These are phyloP conservation scores for Ovis aries DNA, from an alignment of 2,113 vertebrate genomes.

Conservation along the genomic window DNA sequence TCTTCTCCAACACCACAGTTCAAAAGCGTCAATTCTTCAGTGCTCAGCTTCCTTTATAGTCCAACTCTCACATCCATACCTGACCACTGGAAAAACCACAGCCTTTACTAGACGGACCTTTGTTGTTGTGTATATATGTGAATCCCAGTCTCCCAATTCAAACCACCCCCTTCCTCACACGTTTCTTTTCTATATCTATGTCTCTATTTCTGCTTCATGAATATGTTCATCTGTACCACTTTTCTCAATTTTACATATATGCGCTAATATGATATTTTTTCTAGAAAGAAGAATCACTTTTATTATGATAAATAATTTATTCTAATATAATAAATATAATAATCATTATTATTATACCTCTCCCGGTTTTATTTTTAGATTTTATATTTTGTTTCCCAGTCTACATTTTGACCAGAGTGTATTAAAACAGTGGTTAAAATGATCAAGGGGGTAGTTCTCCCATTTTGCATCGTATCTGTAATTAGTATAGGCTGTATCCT, in stretches of 20 bases:
- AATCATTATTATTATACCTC: not conserved
- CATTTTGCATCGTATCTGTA: not conserved
- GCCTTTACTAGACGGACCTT: fast-evolving
- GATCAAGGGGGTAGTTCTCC: not conserved
- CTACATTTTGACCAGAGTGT: not conserved
- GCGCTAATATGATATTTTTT: not conserved
- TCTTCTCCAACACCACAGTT: not conserved
- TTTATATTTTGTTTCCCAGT: not conserved
- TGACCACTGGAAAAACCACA: not conserved
- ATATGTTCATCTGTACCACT: not conserved
- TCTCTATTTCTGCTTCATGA: not conserved
- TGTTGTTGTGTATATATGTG: not conserved
- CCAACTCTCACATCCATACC: not conserved
- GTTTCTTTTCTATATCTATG: not conserved
- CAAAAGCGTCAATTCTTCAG: not conserved
- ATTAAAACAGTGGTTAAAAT: not conserved
- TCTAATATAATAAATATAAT: not conserved
- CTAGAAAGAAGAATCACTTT: not conserved
- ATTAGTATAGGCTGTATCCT: not conserved
- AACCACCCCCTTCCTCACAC: not conserved
- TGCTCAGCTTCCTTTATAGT: not conserved
- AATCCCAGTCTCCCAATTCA: not conserved
- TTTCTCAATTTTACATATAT: not conserved
- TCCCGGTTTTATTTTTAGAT: not conserved
- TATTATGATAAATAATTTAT: not conserved